Evolutionary conservation across 2,113 vertebrate species (phyloP).

Genomic region (Blennius ocellaris): DNA sequence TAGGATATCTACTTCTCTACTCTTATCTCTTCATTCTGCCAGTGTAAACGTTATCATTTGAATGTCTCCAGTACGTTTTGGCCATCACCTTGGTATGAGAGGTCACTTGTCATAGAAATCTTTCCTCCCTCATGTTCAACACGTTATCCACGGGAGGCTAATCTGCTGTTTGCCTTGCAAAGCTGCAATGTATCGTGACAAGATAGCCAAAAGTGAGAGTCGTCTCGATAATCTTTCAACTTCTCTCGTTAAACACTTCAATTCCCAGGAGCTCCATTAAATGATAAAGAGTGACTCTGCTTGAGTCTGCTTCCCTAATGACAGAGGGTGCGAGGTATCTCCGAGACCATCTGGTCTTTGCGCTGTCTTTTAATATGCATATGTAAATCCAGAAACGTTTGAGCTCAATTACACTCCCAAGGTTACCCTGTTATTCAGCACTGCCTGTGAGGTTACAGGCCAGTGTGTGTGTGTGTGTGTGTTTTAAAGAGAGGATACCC

Average conservation of each 20-base stretch:
- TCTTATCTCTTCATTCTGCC: conserved; percentile 3
- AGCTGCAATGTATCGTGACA: neutral
- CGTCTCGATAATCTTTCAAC: conserved; percentile 7
- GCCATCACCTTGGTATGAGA: conserved; percentile 26
- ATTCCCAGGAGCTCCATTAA: conserved; percentile 10
- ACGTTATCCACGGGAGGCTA: conserved; percentile 29
- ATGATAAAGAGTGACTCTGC: conserved; percentile 5
- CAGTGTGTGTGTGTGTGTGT: conserved; percentile 17
- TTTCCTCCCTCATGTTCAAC: conserved; percentile 14
- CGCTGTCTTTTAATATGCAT: conserved; percentile 31
- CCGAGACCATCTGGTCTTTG: conserved; percentile 38
- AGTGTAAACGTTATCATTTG: conserved; percentile 16
- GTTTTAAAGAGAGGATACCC: conserved; percentile 31
- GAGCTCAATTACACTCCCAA: conserved; percentile 22
- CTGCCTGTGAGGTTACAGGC: neutral
- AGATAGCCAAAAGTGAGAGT: conserved; percentile 21
- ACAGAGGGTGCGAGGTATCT: conserved; percentile 8
- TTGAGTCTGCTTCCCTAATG: conserved; percentile 8
- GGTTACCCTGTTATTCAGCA: conserved; percentile 36
- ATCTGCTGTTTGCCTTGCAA: conserved; percentile 17
- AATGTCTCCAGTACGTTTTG: conserved; percentile 24
- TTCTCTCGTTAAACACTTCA: conserved; percentile 24
- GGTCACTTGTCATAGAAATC: conserved; percentile 20
- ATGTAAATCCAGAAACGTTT: conserved; percentile 38
- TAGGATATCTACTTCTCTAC: neutral